Base-by-base conservation (phyloP, 2,113 vertebrate species). In the Apodemus speciosus region DNA sequence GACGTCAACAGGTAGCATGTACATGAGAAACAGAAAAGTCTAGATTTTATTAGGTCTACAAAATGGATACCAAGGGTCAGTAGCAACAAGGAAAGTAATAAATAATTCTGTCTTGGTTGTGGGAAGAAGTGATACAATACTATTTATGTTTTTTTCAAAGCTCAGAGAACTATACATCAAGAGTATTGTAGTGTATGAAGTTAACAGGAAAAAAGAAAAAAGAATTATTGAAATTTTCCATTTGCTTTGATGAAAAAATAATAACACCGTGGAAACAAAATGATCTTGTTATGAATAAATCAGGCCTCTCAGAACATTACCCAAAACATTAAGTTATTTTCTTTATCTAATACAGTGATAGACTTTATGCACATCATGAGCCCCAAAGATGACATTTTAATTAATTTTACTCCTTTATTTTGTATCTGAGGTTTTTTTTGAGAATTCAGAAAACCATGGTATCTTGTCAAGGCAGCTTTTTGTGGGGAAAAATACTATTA, bases 191-290 rank as follows among this genome's bases (percentile, higher is more conserved):
- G 30, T 40, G 86, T 27, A 0, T 27, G 72, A 62, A 89, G 73
- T 90, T 88, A 87, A 53, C 60, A 92, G 20, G 51, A 91, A n/a
- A 83, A 1, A 91, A 73, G 69, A 62, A 68, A 94, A 94, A 64
- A 0, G 43, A 71, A 88, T 30, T 3, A n/a, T 21, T 75, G 9
- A 10, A 73, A 93, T 8, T 16, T 58, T 9, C 5, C 30, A 62
- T 89, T 93, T 69, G 4, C 77, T 95, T 66, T 83, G 9, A 64
- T 83, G 0, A 88, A 62, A 40, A 85, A 68, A 60, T 83, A 23
- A 69, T 16, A 58, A 35, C 14, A 89, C 7, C 79, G 92, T 87
- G n/a, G 14, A 89, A 76, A 81, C 46, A 81, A 38, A 94, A 43
- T 49, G 46, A 32, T 15, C 1, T 9, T 64, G 5, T 0, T 58